phyloP scores from a whole-genome alignment of 2,113 vertebrate genomes.

The Chaenogobius annularis region DNA sequence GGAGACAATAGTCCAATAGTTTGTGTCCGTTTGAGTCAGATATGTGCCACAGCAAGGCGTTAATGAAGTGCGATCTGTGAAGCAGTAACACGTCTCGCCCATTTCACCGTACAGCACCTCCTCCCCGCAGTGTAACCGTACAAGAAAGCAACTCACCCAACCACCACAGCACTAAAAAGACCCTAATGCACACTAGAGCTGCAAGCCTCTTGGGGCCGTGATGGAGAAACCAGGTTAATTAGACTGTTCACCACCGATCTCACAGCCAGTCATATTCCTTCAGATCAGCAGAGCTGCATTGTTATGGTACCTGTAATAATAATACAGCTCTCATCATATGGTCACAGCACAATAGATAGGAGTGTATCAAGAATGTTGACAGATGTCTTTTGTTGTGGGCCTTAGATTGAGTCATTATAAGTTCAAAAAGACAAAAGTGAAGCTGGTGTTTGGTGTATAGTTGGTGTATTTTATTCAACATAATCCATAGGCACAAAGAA shows the following conservation, averaged over 20 bases:
- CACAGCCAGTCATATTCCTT: slow-evolving; percentile 60
- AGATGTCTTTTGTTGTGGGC: slow-evolving; percentile 51
- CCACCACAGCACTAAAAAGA: background rate
- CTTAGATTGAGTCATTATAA: slow-evolving; percentile 45
- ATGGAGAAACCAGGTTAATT: slow-evolving; percentile 86
- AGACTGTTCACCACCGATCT: slow-evolving; percentile 78
- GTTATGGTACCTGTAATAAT: slow-evolving; percentile 34
- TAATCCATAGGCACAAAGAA: too few species aligned
- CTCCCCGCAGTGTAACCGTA: slow-evolving; percentile 47
- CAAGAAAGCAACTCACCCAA: slow-evolving; percentile 24
- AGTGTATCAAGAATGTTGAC: slow-evolving; percentile 38
- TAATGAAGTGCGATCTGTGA: slow-evolving; percentile 58
- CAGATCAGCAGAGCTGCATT: slow-evolving; percentile 64
- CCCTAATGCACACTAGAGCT: slow-evolving; percentile 5
- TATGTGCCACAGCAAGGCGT: slow-evolving; percentile 33
- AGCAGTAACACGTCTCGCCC: slow-evolving; percentile 57
- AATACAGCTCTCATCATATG: slow-evolving; percentile 64
- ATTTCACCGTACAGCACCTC: slow-evolving; percentile 47
- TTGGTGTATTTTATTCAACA: too few species aligned
- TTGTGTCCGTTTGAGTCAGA: background rate
- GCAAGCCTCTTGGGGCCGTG: slow-evolving; percentile 77
- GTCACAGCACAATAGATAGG: slow-evolving; percentile 34
- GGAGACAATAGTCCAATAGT: background rate
- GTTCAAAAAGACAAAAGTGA: slow-evolving; percentile 15
- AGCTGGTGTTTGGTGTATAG: background rate